These are phyloP conservation scores for Syngnathus floridae DNA, from an alignment of 2,113 vertebrate species.

Conservation along the genomic window DNA sequence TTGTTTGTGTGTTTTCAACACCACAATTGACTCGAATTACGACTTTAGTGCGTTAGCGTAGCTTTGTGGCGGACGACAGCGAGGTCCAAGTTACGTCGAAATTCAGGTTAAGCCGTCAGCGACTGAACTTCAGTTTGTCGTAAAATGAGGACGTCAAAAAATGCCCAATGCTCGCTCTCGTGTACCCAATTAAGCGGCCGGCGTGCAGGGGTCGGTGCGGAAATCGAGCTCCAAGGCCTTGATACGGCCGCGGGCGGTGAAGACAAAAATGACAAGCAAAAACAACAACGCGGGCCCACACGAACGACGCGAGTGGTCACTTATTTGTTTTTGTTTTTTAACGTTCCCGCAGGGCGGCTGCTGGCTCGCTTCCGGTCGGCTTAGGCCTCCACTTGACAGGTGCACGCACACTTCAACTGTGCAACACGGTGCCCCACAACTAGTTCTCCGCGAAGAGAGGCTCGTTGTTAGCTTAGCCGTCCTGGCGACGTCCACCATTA, in stretches of 20 bases:
- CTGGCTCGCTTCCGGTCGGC: constrained; percentile 10
- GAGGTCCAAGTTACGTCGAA: background rate
- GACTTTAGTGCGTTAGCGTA: background rate
- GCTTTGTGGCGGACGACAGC: background rate
- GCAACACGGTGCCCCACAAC: constrained; percentile 53
- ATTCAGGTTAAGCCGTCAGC: background rate
- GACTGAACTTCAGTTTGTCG: background rate
- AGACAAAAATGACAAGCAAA: background rate
- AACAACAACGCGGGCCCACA: background rate
- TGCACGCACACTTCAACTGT: constrained; percentile 65
- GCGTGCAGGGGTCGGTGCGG: background rate
- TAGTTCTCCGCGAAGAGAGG: constrained; percentile 5
- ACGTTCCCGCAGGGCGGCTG: constrained; percentile 48
- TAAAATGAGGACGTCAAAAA: background rate
- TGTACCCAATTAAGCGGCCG: background rate
- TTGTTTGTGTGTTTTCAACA: background rate
- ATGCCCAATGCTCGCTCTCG: too few species aligned
- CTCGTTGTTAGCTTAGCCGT: background rate
- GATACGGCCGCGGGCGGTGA: background rate
- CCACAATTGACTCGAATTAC: background rate
- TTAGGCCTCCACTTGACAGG: constrained; percentile 68
- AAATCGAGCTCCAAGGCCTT: background rate
- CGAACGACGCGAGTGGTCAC: background rate
- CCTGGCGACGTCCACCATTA: background rate
- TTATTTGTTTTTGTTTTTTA: background rate